These are phyloP conservation scores for Nomada lathburiana DNA, from an alignment of 2,888 invertebrate species.

Conservation along the genomic window DNA sequence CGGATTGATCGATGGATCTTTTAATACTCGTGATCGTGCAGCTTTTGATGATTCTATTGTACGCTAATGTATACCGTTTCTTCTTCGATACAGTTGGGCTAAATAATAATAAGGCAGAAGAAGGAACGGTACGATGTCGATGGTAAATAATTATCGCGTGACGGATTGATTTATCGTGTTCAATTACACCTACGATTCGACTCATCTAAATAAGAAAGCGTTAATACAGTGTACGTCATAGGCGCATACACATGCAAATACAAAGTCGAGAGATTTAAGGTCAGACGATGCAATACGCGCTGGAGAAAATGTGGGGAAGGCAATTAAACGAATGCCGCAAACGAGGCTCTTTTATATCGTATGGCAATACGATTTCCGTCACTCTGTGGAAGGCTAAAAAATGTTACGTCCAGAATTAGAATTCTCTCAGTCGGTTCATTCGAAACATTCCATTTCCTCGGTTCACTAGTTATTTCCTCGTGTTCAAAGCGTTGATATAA, in stretches of 20 bases:
- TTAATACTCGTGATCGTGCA: not conserved
- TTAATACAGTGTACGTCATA: not conserved
- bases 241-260: not conserved
- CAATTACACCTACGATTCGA: not conserved
- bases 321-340: slow-evolving; percentile 4
- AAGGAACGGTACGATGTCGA: not conserved
- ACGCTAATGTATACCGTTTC: too few species aligned
- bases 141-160: not conserved
- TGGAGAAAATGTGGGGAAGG: slow-evolving; percentile 21
- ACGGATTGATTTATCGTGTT: slow-evolving; percentile 1
- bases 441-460: not conserved
- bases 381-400: not conserved
- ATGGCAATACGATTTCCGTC: not conserved
- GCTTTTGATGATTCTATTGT: not conserved
- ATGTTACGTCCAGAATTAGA: not conserved
- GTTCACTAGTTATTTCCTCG: not conserved
- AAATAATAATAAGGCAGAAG: too few species aligned
- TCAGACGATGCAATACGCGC: not conserved
- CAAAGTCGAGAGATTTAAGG: slow-evolving; percentile 10
- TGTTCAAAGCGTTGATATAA: slow-evolving; percentile 7
- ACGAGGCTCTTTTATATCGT: not conserved
- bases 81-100: too few species aligned
- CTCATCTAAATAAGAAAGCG: not conserved
- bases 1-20: not conserved
- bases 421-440: not conserved